A percentile compares a stretch with the other conserved stretches of the same genome.
These are phyloP conservation scores for Agriopis leucophaearia DNA, from an alignment of 2,888 invertebrate genomes.

Conservation along the genomic window DNA sequence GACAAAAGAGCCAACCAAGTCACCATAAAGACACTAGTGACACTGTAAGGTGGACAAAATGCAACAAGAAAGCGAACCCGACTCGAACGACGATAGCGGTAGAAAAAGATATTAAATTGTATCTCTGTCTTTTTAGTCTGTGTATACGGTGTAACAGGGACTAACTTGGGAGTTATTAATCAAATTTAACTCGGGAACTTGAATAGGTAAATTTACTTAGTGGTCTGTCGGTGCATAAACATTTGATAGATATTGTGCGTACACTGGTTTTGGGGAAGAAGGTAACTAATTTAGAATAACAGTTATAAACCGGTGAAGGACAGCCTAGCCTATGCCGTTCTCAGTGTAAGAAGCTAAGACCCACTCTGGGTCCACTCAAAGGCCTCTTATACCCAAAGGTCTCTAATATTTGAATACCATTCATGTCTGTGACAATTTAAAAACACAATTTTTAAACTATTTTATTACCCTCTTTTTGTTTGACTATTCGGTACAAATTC, in stretches of 20 bases:
- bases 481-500: too few relatives aligned
- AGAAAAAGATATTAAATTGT: neutral
- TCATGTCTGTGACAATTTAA: too few relatives aligned
- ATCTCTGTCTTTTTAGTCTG: neutral
- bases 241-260: conserved; percentile 9
- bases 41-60: too few relatives aligned
- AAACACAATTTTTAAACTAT: too few relatives aligned
- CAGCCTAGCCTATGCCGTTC: neutral
- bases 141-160: conserved; percentile 6
- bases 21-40: too few relatives aligned
- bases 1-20: too few relatives aligned
- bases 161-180: conserved; percentile 34
- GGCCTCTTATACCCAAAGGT: too few relatives aligned
- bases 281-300: neutral
- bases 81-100: neutral
- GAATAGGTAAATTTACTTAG: conserved; percentile 30
- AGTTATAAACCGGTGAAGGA: neutral
- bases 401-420: too few relatives aligned
- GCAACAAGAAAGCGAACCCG: too few relatives aligned
- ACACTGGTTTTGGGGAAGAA: neutral
- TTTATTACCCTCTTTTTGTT: too few relatives aligned
- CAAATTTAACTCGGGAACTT: conserved; percentile 37
- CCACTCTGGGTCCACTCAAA: too few relatives aligned
- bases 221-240: conserved; percentile 23
- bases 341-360: too few relatives aligned